These are phyloP conservation scores for Misgurnus anguillicaudatus DNA, from an alignment of 2,113 vertebrate species.

Conservation along the genomic window DNA sequence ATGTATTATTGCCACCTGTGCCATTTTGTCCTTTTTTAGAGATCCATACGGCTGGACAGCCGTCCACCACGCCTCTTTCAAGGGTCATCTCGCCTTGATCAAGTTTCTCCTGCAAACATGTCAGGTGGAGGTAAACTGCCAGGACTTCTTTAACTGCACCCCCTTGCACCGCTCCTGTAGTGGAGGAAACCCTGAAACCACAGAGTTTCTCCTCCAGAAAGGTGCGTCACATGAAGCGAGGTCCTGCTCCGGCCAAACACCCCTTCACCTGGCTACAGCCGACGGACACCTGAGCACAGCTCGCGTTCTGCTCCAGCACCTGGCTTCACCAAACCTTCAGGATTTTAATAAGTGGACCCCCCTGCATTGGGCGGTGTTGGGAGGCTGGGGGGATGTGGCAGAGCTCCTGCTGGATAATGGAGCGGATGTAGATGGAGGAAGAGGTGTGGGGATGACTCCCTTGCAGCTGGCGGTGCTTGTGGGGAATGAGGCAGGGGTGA, in stretches of 20 bases:
- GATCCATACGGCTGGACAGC: constrained; percentile 65
- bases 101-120: constrained; percentile 61
- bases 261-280: constrained; percentile 63
- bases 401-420: constrained; percentile 60
- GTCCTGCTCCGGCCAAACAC: constrained; percentile 59
- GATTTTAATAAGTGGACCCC: constrained; percentile 65
- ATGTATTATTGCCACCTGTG: not conserved
- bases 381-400: constrained; percentile 56
- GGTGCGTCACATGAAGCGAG: constrained; percentile 58
- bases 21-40: constrained; percentile 26
- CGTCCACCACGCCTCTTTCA: constrained; percentile 62
- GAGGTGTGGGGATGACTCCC: constrained; percentile 50
- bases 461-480: constrained; percentile 63
- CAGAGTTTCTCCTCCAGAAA: constrained; percentile 59
- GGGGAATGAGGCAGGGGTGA: constrained; percentile 49
- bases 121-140: constrained; percentile 55
- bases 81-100: constrained; percentile 59
- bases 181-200: constrained; percentile 55
- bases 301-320: constrained; percentile 56
- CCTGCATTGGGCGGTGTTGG: constrained; percentile 63
- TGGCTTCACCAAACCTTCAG: constrained; percentile 49
- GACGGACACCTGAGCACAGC: constrained; percentile 56
- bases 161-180: constrained; percentile 64
- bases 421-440: constrained; percentile 54
- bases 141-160: constrained; percentile 61